These are phyloP conservation scores for Drosophila buzzatii DNA, from an alignment of 2,888 invertebrate genomes.

Conservation along the genomic window DNA sequence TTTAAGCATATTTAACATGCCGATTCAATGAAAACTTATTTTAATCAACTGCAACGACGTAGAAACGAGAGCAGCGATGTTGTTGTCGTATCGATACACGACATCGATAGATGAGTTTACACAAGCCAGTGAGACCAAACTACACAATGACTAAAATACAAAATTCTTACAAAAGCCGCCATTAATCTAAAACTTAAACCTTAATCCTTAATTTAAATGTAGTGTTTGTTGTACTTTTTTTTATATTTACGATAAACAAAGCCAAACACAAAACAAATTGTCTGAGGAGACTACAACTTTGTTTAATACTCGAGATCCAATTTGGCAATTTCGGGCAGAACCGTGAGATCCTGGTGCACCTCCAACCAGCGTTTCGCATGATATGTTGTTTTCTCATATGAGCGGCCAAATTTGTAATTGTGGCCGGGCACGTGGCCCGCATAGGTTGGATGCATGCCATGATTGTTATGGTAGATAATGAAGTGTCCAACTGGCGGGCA, in stretches of 20 bases:
- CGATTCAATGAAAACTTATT: constrained; percentile 60
- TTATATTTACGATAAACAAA: neutral
- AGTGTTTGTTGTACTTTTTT: neutral
- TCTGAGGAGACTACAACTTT: neutral
- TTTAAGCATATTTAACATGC: constrained; percentile 48
- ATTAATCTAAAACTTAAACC: constrained; percentile 9
- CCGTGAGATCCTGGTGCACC: constrained; percentile 68
- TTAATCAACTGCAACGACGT: constrained; percentile 73
- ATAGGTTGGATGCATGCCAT: constrained; percentile 91
- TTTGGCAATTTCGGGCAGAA: constrained; percentile 70
- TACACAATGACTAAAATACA: neutral
- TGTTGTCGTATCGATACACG: constrained; percentile 54
- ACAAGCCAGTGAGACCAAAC: constrained; percentile 11
- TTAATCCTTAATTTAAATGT: neutral
- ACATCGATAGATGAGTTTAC: constrained; percentile 28
- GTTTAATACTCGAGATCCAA: constrained; percentile 57
- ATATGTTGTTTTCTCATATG: constrained; percentile 90
- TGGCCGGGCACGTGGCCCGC: constrained; percentile 92
- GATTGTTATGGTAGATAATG: constrained; percentile 90
- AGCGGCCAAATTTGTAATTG: constrained; percentile 90
- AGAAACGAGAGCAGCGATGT: constrained; percentile 62
- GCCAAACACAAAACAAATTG: neutral
- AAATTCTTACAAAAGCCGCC: constrained; percentile 11
- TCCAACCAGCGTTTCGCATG: constrained; percentile 91
- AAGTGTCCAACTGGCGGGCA: constrained; percentile 81